Conservation (phyloP, 2,888 invertebrate species). For the Athripsodes cinereus region DNA sequence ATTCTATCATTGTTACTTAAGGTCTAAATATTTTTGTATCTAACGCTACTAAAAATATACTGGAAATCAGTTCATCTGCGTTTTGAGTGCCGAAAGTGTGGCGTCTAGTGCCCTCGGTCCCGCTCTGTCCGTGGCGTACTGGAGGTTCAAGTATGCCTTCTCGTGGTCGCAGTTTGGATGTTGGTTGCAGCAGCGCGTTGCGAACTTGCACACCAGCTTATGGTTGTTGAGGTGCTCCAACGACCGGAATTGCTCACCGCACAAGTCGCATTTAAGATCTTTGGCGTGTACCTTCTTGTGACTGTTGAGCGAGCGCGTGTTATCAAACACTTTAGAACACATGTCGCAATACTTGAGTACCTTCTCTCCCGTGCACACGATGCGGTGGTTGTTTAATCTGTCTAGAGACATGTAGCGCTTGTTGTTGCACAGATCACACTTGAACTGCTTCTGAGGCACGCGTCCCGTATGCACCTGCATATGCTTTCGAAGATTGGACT, state of each 20-base stretch:
- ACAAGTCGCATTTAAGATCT: constrained; percentile 48
- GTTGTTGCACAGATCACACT: constrained; percentile 50
- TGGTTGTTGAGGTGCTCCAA: constrained; percentile 49
- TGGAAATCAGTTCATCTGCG: constrained; percentile 42
- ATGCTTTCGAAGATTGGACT: constrained; percentile 50
- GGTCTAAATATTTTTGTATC: background rate
- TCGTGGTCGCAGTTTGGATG: constrained; percentile 50
- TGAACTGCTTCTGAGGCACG: constrained; percentile 50
- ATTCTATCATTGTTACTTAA: background rate
- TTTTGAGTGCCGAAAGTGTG: constrained; percentile 46
- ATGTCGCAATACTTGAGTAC: constrained; percentile 50
- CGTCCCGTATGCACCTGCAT: constrained; percentile 53
- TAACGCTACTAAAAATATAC: constrained; percentile 5
- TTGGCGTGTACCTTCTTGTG: constrained; percentile 51
- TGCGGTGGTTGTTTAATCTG: constrained; percentile 49
- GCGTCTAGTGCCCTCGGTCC: constrained; percentile 45
- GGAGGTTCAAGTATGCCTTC: constrained; percentile 49
- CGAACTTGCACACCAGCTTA: constrained; percentile 45
- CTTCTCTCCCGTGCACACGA: constrained; percentile 49
- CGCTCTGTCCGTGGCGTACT: constrained; percentile 47
- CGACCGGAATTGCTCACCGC: constrained; percentile 49
- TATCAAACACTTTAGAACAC: constrained; percentile 52
- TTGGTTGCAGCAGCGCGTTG: constrained; percentile 44
- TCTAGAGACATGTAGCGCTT: constrained; percentile 51
- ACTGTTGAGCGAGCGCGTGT: constrained; percentile 49